These are phyloP conservation scores for Coluber constrictor DNA, from an alignment of 2,797 vertebrate species.

Conservation along the genomic window DNA sequence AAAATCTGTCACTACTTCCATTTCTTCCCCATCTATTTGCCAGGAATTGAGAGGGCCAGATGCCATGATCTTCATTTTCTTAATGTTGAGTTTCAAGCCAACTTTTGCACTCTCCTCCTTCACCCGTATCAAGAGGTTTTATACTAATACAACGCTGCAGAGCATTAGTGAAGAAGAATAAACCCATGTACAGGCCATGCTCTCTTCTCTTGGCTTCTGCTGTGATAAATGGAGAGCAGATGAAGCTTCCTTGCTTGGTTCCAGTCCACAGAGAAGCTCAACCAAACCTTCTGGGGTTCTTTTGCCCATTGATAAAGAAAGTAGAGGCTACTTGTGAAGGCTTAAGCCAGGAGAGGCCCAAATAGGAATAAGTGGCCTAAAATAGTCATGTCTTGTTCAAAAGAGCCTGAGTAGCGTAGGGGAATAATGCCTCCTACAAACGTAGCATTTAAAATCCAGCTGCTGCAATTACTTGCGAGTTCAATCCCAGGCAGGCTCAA, in stretches of 20 bases:
- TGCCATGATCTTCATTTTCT: no score
- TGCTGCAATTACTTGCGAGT: no score
- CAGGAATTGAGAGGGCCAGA: no score
- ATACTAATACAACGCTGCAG: neutral
- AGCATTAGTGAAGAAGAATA: neutral
- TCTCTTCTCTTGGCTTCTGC: neutral
- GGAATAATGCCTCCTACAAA: no score
- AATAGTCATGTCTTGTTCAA: neutral
- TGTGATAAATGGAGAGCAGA: neutral
- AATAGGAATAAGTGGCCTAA: neutral
- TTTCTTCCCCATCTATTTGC: no score
- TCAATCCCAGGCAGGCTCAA: no score
- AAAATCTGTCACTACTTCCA: no score
- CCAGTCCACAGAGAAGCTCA: neutral
- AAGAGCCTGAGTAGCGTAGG: no score
- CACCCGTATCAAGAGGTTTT: neutral
- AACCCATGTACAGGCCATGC: neutral
- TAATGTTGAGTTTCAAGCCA: no score
- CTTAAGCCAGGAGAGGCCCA: neutral
- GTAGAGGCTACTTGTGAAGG: neutral
- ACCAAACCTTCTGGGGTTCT: neutral
- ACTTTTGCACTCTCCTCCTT: no score
- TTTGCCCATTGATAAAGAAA: neutral
- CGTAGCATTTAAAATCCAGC: no score
- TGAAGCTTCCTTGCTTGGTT: neutral